A percentile compares a stretch with the other conserved stretches of the same genome.
These are phyloP conservation scores for Gallinago jamesoni DNA, from an alignment of 2,113 vertebrate genomes.

Conservation along the genomic window DNA sequence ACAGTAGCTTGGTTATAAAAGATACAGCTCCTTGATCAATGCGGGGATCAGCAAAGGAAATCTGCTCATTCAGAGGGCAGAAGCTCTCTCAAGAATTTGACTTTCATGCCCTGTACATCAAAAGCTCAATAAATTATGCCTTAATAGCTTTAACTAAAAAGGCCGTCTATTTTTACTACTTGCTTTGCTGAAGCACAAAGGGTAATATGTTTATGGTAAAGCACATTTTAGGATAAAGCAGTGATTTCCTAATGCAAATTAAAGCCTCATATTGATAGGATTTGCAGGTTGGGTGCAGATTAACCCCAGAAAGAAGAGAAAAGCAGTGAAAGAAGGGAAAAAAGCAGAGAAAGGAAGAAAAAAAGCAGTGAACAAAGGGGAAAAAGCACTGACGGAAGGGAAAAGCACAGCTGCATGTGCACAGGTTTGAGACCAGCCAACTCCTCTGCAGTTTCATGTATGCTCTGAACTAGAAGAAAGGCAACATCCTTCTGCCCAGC, in stretches of 20 bases:
- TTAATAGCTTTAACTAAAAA: constrained; percentile 2
- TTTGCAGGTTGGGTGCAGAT: background rate
- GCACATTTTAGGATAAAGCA: background rate
- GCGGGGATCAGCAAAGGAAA: background rate
- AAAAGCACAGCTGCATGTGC: background rate
- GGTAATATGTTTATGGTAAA: background rate
- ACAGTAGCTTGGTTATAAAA: background rate
- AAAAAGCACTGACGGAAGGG: background rate
- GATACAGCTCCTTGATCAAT: background rate
- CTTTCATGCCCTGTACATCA: background rate
- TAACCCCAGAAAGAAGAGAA: background rate
- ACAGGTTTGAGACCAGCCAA: background rate
- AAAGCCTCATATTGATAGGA: background rate
- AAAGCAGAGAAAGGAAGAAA: background rate
- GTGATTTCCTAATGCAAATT: background rate
- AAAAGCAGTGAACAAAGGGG: background rate
- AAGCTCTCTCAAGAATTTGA: background rate
- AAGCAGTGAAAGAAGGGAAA: background rate
- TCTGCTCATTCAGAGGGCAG: background rate
- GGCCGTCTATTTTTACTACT: background rate
- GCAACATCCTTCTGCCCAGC: background rate
- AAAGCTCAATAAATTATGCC: background rate
- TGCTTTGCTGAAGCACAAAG: background rate
- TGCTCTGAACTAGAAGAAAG: background rate
- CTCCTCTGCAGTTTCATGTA: background rate